Evolutionary conservation across 2,888 invertebrate species (phyloP).

Genomic region (Tanaodytes sp.): DNA sequence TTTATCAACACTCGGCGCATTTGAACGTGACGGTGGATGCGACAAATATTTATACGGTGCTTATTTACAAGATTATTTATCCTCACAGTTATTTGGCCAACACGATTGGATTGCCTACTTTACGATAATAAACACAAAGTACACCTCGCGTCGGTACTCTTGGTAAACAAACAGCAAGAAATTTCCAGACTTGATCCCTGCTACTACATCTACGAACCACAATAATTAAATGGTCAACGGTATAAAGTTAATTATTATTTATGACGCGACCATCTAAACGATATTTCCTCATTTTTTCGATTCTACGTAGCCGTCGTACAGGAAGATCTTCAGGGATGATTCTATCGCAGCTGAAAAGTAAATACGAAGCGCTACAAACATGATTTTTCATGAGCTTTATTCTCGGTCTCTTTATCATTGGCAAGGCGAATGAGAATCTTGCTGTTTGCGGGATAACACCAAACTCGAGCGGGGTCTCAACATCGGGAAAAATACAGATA

Average conservation of each 20-base stretch:
- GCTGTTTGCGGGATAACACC: conserved; percentile 29
- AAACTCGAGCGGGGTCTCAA: conserved; percentile 27
- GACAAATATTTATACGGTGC: conserved; percentile 46
- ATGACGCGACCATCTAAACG: too few relatives aligned
- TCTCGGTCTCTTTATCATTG: too few relatives aligned
- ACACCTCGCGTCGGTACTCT: conserved; percentile 29
- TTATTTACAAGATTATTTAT: conserved; percentile 51
- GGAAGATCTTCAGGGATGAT: too few relatives aligned
- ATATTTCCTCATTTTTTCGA: too few relatives aligned
- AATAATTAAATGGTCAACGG: too few relatives aligned
- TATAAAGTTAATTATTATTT: too few relatives aligned
- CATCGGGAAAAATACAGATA: conserved; percentile 42
- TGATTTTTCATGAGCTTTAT: too few relatives aligned
- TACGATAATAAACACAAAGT: conserved; percentile 40
- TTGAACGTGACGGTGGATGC: conserved; percentile 46
- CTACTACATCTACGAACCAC: too few relatives aligned
- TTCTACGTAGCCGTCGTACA: too few relatives aligned
- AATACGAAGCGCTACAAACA: too few relatives aligned
- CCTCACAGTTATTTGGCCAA: conserved; percentile 46
- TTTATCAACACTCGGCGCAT: conserved; percentile 45
- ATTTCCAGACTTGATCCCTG: too few relatives aligned
- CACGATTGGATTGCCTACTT: conserved; percentile 42
- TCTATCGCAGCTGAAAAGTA: too few relatives aligned
- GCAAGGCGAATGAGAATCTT: conserved; percentile 5
- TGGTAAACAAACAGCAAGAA: conserved; percentile 44